Evolutionary conservation across 2,797 vertebrate genomes (phyloP), one percentile per base, ranked within the genome.

Genomic region (Tenualosa ilisha): DNA sequence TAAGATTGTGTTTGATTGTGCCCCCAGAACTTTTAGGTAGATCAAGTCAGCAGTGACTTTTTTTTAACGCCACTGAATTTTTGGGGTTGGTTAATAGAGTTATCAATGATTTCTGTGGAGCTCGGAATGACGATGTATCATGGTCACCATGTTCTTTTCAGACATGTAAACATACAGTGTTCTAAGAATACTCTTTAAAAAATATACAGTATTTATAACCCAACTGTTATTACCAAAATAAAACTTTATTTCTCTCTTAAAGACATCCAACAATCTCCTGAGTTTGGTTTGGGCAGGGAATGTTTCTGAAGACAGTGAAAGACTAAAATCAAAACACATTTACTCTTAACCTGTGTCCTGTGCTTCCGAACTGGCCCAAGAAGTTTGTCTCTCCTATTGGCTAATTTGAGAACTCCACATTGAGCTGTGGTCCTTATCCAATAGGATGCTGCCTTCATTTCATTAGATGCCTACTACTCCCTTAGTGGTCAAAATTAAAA

Each of bases 251-350:
- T 46, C 3, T 79, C 17, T 79, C 40, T 79, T 79, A 79, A 43
- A 15, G 2, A 43, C 40, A 22, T 46, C 40, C 72, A 79, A 79
- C 72, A 79, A 43, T 79, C 72, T 22, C 72, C 72, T 79, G 72
- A 79, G 72, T 79, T 79, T 79, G 72, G 72, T 79, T 79, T 79
- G 72, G 72, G 72, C 40, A 79, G 40, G 72, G 40, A 79, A 79
- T 56, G 81, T 56, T 53, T 82, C 50, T 31, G 37, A 79, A 79
- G 72, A 43, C 72, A 79, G 17, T 79, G 72, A 22, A 79, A 79
- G 6, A 79, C 37, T 79, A 9, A 46, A 20, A 22, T 46, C 72
- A 75, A 31, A 68, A 20, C 68, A 43, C 72, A 43, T 75, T 59
- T 22, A 75, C 68, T 40, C 9, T 43, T 75, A 37, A 75, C 37